These are phyloP conservation scores for Chrysogorgia sp. DNA, from an alignment of 92 coral and sea anemone species.

Conservation along the genomic window DNA sequence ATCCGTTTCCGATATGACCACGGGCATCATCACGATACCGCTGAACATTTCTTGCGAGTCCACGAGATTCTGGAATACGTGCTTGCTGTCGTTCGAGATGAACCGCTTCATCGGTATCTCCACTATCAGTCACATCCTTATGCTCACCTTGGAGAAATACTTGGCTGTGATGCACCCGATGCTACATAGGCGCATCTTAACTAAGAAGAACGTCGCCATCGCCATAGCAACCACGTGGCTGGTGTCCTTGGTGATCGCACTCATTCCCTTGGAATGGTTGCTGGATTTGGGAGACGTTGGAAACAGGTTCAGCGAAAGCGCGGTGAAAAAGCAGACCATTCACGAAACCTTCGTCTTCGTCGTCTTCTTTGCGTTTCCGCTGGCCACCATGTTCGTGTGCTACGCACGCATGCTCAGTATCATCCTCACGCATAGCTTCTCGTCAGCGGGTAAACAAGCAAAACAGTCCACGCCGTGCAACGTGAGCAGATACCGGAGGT, in stretches of 20 bases:
- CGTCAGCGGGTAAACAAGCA: not conserved
- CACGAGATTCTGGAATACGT: not conserved
- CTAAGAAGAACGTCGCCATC: not conserved
- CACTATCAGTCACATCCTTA: conserved; percentile 9
- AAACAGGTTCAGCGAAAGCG: not conserved
- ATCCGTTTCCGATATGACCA: conserved; percentile 18
- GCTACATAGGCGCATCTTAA: not conserved
- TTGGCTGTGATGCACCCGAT: conserved; percentile 18
- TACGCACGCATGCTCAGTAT: not conserved
- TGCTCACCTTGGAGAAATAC: conserved; percentile 28
- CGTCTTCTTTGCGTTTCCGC: conserved; percentile 4
- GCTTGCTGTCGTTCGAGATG: not conserved
- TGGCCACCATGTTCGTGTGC: conserved; percentile 19
- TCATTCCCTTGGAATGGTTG: conserved; percentile 6
- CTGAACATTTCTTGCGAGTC: conserved; percentile 18
- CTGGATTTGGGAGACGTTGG: not conserved
- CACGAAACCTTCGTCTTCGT: conserved; percentile 13
- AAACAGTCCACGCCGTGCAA: not conserved
- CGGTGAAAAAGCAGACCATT: not conserved
- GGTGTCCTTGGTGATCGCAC: not conserved
- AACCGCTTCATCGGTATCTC: conserved; percentile 28
- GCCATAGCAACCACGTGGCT: conserved; percentile 13
- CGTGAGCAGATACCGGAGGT: not conserved
- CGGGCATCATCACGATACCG: conserved; percentile 20
- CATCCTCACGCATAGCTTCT: not conserved